phyloP scores from a whole-genome alignment of 2,888 invertebrate species.

The Pinctada fucata region DNA sequence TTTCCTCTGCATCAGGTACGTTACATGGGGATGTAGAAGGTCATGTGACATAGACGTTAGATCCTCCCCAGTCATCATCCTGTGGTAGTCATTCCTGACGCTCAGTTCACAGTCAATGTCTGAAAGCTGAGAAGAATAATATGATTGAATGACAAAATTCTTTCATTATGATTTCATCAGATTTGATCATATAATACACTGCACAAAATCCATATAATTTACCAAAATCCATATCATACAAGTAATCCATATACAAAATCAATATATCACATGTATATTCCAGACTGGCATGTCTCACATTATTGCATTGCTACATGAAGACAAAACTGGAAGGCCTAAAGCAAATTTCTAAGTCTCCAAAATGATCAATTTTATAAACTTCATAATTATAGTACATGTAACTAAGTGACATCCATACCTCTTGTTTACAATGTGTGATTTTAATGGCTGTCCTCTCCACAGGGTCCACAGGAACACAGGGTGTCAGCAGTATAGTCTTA shows the following conservation, averaged over 20 bases:
- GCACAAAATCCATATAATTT: background rate
- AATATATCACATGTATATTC: too few relatives aligned
- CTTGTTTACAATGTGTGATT: slow-evolving; percentile 84
- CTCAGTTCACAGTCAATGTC: slow-evolving; percentile 58
- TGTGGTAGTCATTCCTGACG: slow-evolving; percentile 52
- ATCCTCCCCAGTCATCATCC: slow-evolving; percentile 58
- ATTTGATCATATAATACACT: too few relatives aligned
- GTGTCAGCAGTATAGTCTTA: slow-evolving; percentile 65
- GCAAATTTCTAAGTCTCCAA: too few relatives aligned
- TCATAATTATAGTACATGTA: too few relatives aligned
- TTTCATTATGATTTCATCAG: too few relatives aligned
- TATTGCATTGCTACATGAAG: too few relatives aligned
- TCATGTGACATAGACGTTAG: slow-evolving; percentile 43
- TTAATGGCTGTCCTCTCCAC: slow-evolving; percentile 87
- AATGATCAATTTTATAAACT: too few relatives aligned
- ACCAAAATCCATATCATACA: too few relatives aligned
- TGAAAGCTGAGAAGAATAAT: slow-evolving; percentile 48
- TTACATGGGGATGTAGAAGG: slow-evolving; percentile 64
- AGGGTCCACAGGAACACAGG: slow-evolving; percentile 87
- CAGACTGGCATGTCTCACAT: too few relatives aligned
- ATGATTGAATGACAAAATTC: background rate
- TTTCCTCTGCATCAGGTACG: slow-evolving; percentile 52
- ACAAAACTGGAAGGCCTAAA: too few relatives aligned
- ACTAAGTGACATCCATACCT: slow-evolving; percentile 78
- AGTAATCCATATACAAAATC: too few relatives aligned